A percentile compares a stretch with the other conserved stretches of the same genome.
Evolutionary conservation across 2,888 invertebrate genomes (phyloP).

Genomic region (Agrochola litura): DNA sequence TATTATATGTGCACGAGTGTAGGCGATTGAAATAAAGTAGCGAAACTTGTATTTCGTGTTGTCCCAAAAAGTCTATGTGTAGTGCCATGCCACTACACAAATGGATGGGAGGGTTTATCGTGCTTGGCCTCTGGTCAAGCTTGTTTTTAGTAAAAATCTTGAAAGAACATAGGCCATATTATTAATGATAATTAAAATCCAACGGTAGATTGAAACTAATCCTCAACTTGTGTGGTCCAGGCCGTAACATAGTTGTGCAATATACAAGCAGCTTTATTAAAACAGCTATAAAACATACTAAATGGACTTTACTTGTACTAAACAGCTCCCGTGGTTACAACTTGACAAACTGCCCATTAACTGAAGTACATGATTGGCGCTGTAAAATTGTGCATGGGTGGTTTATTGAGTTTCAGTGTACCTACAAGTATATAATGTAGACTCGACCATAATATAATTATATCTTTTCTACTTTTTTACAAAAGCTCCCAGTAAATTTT

Average conservation of each 20-base stretch:
- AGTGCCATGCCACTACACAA: no score
- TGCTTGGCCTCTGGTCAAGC: no score
- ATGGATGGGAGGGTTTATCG: no score
- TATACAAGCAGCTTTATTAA: conserved; percentile 52
- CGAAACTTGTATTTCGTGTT: no score
- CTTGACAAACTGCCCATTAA: conserved; percentile 55
- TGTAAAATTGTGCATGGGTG: conserved; percentile 55
- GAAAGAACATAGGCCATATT: no score
- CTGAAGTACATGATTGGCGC: conserved; percentile 49
- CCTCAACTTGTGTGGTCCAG: conserved; percentile 40
- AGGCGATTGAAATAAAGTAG: no score
- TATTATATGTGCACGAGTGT: no score
- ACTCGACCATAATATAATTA: neutral
- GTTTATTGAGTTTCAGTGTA: conserved; percentile 38
- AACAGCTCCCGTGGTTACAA: conserved; percentile 61
- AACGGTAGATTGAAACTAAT: neutral
- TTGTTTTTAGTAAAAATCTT: no score
- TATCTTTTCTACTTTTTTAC: neutral
- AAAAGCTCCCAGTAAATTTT: neutral
- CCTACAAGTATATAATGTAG: neutral
- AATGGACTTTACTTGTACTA: conserved; percentile 67
- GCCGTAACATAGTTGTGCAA: conserved; percentile 31
- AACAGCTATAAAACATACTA: conserved; percentile 54
- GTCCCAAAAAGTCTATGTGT: no score
- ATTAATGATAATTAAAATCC: neutral